These are phyloP conservation scores for Nilaparvata lugens DNA, from an alignment of 1,140 invertebrate species.

Conservation along the genomic window DNA sequence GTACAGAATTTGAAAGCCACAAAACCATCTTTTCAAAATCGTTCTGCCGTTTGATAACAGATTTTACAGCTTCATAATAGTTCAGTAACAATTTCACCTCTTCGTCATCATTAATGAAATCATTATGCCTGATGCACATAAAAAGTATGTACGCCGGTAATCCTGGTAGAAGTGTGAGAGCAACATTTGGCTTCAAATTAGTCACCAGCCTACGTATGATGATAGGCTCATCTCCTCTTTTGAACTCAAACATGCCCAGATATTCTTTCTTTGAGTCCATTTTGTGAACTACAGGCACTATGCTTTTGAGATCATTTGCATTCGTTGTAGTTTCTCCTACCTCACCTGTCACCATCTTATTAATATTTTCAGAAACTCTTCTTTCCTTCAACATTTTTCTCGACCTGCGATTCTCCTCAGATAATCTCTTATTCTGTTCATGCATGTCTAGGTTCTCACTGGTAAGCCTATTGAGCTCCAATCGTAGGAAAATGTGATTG, in stretches of 20 bases:
- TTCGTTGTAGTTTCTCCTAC: too few relatives aligned
- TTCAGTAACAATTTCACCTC: constrained; percentile 72
- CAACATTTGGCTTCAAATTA: constrained; percentile 74
- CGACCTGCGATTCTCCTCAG: constrained; percentile 59
- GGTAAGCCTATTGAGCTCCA: constrained; percentile 70
- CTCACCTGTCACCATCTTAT: neutral
- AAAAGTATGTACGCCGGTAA: constrained; percentile 90
- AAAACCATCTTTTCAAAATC: constrained; percentile 78
- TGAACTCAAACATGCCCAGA: constrained; percentile 87
- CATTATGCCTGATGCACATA: constrained; percentile 93
- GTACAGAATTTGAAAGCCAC: constrained; percentile 83
- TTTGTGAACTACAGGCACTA: constrained; percentile 51
- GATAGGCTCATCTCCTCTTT: constrained; percentile 62
- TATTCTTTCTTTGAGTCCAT: constrained; percentile 63
- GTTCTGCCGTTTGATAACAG: constrained; percentile 66
- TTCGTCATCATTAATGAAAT: constrained; percentile 88
- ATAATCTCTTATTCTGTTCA: constrained; percentile 63
- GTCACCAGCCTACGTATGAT: constrained; percentile 74
- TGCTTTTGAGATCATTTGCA: neutral
- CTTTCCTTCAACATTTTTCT: constrained; percentile 55
- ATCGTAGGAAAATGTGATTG: constrained; percentile 67
- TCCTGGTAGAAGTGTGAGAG: constrained; percentile 73
- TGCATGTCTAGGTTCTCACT: constrained; percentile 70
- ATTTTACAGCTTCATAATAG: constrained; percentile 68
- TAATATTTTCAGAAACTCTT: neutral